Evolutionary conservation across 2,888 invertebrate species (phyloP).

Genomic region (Mylabris sibirica): DNA sequence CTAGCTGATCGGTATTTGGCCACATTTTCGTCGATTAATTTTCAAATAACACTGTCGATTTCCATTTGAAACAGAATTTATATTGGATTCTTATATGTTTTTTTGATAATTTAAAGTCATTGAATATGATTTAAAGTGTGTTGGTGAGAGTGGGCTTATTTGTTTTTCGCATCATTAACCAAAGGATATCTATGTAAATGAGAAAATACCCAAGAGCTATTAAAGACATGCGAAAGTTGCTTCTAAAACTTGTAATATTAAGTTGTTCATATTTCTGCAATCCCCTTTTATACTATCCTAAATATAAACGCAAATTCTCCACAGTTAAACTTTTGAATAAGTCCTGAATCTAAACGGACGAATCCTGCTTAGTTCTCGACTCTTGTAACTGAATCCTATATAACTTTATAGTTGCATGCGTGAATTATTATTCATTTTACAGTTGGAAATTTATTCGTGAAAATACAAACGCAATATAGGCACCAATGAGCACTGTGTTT

Average conservation of each 20-base stretch:
- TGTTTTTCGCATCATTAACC: conserved; percentile 30
- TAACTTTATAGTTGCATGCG: conserved; percentile 47
- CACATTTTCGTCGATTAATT: neutral
- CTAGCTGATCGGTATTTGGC: neutral
- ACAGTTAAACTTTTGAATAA: conserved; percentile 40
- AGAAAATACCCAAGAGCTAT: conserved; percentile 30
- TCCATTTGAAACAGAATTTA: neutral
- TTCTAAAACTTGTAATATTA: conserved; percentile 33
- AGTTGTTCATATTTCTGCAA: conserved; percentile 38
- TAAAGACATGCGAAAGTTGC: conserved; percentile 37
- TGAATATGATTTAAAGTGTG: conserved; percentile 1
- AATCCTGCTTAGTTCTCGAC: conserved; percentile 43
- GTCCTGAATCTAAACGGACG: conserved; percentile 36
- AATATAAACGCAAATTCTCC: conserved; percentile 25
- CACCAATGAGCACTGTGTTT: conserved; percentile 25
- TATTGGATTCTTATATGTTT: too few species aligned
- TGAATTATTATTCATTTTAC: conserved; percentile 51
- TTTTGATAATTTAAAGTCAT: conserved; percentile 1
- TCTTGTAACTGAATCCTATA: conserved; percentile 38
- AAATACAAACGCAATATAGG: conserved; percentile 39
- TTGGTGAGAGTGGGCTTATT: conserved; percentile 9
- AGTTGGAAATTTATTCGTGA: conserved; percentile 45
- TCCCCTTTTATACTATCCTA: conserved; percentile 31
- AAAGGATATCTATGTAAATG: conserved; percentile 36
- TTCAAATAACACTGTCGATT: neutral